phyloP scores from a whole-genome alignment of 2,888 invertebrate species.

The Zaprionus obscuricornis region DNA sequence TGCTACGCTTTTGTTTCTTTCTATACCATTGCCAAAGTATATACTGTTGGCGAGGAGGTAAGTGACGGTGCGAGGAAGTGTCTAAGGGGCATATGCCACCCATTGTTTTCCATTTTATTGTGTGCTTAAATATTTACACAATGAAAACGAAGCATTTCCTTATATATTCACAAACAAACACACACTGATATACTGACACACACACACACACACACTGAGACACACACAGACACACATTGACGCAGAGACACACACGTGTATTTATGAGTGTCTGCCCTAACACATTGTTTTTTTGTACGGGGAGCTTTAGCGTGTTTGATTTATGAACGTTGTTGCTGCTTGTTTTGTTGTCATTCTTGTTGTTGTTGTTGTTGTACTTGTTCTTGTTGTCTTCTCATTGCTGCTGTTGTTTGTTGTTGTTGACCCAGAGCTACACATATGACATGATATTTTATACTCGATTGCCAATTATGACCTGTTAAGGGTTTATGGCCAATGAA shows the following conservation, averaged over 20 bases:
- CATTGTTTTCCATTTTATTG: constrained; percentile 67
- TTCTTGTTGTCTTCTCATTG: constrained; percentile 29
- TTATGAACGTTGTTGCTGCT: constrained; percentile 49
- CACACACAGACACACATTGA: too few species aligned
- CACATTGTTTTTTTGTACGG: constrained; percentile 44
- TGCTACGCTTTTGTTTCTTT: constrained; percentile 54
- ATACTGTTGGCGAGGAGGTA: not conserved
- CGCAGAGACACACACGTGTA: constrained; percentile 3
- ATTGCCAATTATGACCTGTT: constrained; percentile 74
- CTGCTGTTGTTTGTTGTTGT: constrained; percentile 11
- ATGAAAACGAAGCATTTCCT: constrained; percentile 64
- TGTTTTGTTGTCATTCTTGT: constrained; percentile 13
- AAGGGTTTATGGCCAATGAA: constrained; percentile 51
- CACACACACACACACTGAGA: constrained; percentile 6
- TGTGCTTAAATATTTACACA: constrained; percentile 75
- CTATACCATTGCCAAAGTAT: not conserved
- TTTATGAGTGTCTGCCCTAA: constrained; percentile 40
- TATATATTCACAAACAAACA: constrained; percentile 23
- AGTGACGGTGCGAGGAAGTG: constrained; percentile 9
- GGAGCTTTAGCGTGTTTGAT: constrained; percentile 56
- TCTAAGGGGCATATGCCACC: constrained; percentile 33
- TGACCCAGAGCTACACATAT: constrained; percentile 52
- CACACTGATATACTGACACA: constrained; percentile 19
- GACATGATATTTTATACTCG: constrained; percentile 66
- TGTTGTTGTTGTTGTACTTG: constrained; percentile 10